Conservation (phyloP, 2,113 vertebrate genomes). For the Alaudala cheleensis region DNA sequence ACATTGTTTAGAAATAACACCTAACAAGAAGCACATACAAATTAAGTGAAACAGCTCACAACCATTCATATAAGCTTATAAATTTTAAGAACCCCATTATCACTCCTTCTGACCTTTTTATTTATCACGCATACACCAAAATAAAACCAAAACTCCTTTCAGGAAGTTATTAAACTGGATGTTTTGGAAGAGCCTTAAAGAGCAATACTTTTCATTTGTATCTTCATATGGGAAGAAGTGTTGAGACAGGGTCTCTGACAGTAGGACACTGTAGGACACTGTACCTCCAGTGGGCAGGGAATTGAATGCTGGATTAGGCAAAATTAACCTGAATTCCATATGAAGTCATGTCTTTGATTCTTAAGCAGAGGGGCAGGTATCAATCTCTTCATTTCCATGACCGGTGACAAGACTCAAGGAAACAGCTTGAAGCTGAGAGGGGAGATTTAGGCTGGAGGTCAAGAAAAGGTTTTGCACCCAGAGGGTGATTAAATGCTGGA, state of each 20-base stretch:
- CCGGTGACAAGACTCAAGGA: neutral
- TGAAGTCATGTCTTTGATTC: neutral
- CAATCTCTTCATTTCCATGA: neutral
- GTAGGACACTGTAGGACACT: neutral
- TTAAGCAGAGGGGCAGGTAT: neutral
- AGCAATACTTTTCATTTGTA: neutral
- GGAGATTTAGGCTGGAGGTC: neutral
- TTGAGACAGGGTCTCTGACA: neutral
- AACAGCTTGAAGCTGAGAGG: neutral
- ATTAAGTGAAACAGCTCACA: neutral
- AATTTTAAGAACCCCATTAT: neutral
- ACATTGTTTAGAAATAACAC: neutral
- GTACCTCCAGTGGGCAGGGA: neutral
- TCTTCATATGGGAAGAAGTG: neutral
- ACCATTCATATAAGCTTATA: neutral
- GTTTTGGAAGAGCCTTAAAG: neutral
- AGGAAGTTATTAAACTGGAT: neutral
- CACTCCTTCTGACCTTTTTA: neutral
- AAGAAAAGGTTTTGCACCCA: neutral
- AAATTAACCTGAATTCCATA: neutral
- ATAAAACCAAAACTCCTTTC: neutral
- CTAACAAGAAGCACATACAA: neutral
- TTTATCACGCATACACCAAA: fast-evolving
- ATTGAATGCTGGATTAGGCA: neutral
- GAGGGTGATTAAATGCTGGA: neutral